Base-by-base conservation (phyloP, 1,140 invertebrate genomes). In the Amyelois transitella region DNA sequence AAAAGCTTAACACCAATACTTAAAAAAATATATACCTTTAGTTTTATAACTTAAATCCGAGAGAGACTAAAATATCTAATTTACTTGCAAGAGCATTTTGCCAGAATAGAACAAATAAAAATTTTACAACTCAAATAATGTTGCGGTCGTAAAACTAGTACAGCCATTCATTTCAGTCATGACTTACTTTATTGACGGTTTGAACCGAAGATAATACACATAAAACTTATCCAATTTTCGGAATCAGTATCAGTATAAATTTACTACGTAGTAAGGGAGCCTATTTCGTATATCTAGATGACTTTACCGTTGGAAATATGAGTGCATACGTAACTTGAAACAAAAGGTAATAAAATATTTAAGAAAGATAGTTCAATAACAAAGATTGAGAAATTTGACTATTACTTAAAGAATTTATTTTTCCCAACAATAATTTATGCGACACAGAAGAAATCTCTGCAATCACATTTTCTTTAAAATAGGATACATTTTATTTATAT, bases 211-310 rank as follows among this genome's bases (percentile, higher is more conserved):
- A 57, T 57, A 57, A 57, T 57, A 14, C 55, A 45, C 55, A 50
- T 57, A 57, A 57, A 57, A 57, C 55, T 57, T 51, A 43, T 57
- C 44, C 55, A 57, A 50, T 57, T 57, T 57, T 32, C 28, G 55
- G 55, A 32, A 51, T 32, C 49, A 45, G 43, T 57, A 24, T 43
- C 10, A 25, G 18, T 38, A 28, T 14, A 51, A 43, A 57, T 57
- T 57, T 57, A 57, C 52, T 51, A 32, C 19, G 48, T 49, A 18
- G 38, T 57, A 57, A 57, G 49, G 52, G 51, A 51, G 50, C 22
- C 12, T 38, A 38, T n/a, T 38, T 38, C n/a, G n/a, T n/a, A n/a
- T n/a, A n/a, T n/a, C n/a, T n/a, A n/a, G n/a, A n/a, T n/a, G n/a
- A n/a, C n/a, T n/a, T n/a, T n/a, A n/a, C n/a, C n/a, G n/a, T n/a